A percentile compares a stretch with the other conserved stretches of the same genome.
These are phyloP conservation scores for Mormyrops boulengeri DNA, from an alignment of 2,797 vertebrate genomes.

Conservation along the genomic window DNA sequence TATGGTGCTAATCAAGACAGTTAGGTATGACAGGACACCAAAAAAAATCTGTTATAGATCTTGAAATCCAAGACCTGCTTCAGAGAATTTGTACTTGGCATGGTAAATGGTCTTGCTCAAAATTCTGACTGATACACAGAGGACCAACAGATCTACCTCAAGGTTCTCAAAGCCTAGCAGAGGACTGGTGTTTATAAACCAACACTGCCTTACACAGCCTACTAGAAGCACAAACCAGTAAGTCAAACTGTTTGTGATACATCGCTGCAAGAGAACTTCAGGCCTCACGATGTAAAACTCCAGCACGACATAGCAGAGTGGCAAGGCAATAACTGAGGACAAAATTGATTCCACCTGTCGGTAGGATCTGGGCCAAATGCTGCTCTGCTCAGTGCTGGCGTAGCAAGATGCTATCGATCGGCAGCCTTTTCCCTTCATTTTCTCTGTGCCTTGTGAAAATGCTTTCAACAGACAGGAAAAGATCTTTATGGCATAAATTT, in stretches of 20 bases:
- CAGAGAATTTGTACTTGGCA: neutral
- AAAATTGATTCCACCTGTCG: neutral
- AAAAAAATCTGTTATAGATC: neutral
- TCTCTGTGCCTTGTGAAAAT: neutral
- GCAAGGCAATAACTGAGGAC: neutral
- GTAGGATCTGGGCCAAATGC: constrained; percentile 6
- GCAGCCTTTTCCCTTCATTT: neutral
- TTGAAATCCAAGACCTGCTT: neutral
- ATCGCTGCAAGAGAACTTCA: neutral
- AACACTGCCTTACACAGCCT: neutral
- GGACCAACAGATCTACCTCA: neutral
- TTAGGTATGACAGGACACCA: neutral
- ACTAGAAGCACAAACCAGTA: constrained; percentile 12
- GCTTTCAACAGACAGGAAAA: constrained; percentile 6
- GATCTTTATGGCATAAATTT: neutral
- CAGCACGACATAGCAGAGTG: neutral
- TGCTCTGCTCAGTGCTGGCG: neutral
- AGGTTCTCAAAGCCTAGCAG: neutral
- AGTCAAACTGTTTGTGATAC: neutral
- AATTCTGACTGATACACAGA: neutral
- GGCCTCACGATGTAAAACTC: neutral
- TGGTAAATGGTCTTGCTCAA: neutral
- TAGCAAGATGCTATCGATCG: neutral
- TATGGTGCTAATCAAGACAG: neutral
- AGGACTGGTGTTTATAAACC: neutral